These are phyloP conservation scores for Typhlichthys eigenmanni DNA, from an alignment of 2,797 vertebrate genomes.

Conservation along the genomic window DNA sequence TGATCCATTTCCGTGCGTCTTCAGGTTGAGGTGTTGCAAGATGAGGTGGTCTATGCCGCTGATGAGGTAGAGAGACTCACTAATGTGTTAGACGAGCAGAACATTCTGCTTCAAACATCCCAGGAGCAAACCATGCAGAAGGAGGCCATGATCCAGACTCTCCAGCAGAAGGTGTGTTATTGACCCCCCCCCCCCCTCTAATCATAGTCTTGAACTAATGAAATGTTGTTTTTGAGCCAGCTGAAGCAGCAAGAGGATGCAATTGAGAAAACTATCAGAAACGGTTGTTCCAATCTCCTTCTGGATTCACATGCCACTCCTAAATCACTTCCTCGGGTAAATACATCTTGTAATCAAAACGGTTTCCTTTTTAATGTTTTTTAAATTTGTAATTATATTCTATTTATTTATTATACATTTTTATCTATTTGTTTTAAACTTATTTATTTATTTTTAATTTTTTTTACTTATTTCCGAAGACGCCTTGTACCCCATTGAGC, in stretches of 20 bases:
- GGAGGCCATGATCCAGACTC: conserved; percentile 79
- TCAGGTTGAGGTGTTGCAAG: conserved; percentile 89
- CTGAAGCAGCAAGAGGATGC: conserved; percentile 68
- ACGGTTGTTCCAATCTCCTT: conserved; percentile 31
- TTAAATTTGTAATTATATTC: background rate
- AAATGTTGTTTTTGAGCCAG: conserved; percentile 36
- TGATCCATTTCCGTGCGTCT: background rate
- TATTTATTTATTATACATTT: background rate
- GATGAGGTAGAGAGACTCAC: conserved; percentile 88
- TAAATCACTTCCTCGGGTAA: conserved; percentile 64
- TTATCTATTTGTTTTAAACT: background rate
- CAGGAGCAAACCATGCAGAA: conserved; percentile 80
- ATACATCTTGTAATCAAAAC: background rate
- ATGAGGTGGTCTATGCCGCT: conserved; percentile 84
- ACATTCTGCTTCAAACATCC: conserved; percentile 78
- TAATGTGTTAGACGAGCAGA: conserved; percentile 86
- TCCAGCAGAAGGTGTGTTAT: conserved; percentile 80
- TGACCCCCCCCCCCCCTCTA: background rate
- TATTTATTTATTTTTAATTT: background rate
- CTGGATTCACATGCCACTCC: conserved; percentile 55
- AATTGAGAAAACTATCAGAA: conserved; percentile 54
- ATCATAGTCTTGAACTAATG: background rate
- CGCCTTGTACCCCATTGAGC: conserved; percentile 82
- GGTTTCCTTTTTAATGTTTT: background rate
- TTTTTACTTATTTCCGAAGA: conserved; percentile 59